Base-by-base conservation (phyloP, 2,888 invertebrate genomes). In the Rotaria socialis region DNA sequence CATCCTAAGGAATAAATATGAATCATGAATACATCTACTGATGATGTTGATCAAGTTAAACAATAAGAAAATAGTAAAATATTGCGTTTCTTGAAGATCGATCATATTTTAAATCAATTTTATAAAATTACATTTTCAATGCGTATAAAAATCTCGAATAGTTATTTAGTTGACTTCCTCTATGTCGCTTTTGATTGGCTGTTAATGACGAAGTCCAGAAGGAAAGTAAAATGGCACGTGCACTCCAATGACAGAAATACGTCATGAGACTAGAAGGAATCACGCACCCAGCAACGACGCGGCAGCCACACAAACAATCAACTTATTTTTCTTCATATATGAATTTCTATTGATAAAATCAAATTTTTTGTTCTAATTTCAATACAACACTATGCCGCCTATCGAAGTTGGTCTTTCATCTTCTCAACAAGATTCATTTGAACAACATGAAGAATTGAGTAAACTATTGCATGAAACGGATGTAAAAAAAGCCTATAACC, bases 371-470 rank as follows among this genome's bases (percentile, higher is more conserved):
- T 6, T 22, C 4, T 22, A 6, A 19, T 55, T 55, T 55, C 2
- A 55, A 55, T 22, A 55, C 19, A 55, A 55, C 19, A 55, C 19
- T 24, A 80, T 14, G 3, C 43, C 47, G 80, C 80, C 80, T 8
- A 47, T 47, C 47, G 80, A 80, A n/a, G 10, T 80, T 47, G 80
- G 80, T 47, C 80, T 80, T 80, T n/a, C 47, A 47, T 47, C 43
- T 24, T 41, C 80, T n/a, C 80, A 80, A 47, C 80, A 80, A n/a
- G 80, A 80, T 80, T 80, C 80, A 4, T 80, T 80, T 47, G 47
- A 80, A 43, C 80, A 47, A 24, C 80, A 80, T 47, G 80, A 80
- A 80, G 80, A 80, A 80, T 47, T 80, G 47, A 80, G 43, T 14
- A 80, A 80, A 80, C 43, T 80, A 14, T 22, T 80, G 11, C 5